Evolutionary conservation across 2,888 invertebrate species (phyloP).

Genomic region (Mylabris sibirica): DNA sequence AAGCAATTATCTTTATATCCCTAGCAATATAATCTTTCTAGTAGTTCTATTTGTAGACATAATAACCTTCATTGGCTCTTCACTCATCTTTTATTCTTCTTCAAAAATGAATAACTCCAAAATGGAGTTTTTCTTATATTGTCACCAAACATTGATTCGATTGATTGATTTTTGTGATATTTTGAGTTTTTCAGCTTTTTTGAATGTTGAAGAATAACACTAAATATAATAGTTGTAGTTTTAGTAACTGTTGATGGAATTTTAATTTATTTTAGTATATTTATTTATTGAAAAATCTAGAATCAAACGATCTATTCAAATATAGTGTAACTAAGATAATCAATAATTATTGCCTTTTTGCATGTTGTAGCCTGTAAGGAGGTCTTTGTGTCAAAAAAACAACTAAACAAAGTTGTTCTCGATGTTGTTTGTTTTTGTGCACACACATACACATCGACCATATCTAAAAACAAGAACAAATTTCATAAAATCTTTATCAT

Average conservation of each 20-base stretch:
- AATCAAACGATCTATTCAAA: slow-evolving; percentile 5
- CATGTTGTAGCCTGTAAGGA: slow-evolving; percentile 36
- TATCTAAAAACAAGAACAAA: slow-evolving; percentile 23
- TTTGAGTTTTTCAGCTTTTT: slow-evolving; percentile 40
- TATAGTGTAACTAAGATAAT: slow-evolving; percentile 50
- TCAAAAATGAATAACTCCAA: too few relatives aligned
- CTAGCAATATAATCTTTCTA: slow-evolving; percentile 53
- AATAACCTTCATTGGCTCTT: slow-evolving; percentile 12
- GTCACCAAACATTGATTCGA: neutral
- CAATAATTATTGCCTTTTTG: slow-evolving; percentile 57
- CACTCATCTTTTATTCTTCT: slow-evolving; percentile 16
- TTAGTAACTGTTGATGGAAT: too few relatives aligned
- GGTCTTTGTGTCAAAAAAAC: slow-evolving; percentile 29
- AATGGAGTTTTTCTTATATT: too few relatives aligned
- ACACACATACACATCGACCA: slow-evolving; percentile 22
- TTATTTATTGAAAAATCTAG: too few relatives aligned
- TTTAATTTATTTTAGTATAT: too few relatives aligned
- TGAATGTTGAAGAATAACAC: slow-evolving; percentile 38
- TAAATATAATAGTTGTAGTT: slow-evolving; percentile 2
- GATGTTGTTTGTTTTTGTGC: slow-evolving; percentile 24
- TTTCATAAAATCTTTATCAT: neutral
- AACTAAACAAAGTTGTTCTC: slow-evolving; percentile 14
- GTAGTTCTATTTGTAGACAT: slow-evolving; percentile 18
- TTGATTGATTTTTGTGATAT: slow-evolving; percentile 4
- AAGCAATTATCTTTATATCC: slow-evolving; percentile 60